Evolutionary conservation across 2,888 invertebrate species (phyloP), one percentile per base, ranked within the genome.

Genomic region (Elaeidobius kamerunicus): DNA sequence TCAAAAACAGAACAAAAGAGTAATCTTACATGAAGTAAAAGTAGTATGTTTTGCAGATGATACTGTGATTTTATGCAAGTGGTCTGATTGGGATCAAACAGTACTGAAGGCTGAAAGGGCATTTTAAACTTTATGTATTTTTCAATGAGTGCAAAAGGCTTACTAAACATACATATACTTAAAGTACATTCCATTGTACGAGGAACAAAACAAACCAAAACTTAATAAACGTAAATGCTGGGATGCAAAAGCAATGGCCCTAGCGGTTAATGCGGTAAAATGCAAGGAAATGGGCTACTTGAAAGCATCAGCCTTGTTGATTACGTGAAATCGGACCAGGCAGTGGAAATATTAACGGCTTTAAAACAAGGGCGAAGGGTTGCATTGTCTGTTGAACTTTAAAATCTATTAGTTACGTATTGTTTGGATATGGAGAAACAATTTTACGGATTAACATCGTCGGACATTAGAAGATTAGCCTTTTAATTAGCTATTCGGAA

Each of bases 401-500:
- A 23, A 23, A 9, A 23, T 23, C 23, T 23, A 23, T 23, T 23
- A 23, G 9, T 23, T 23, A 23, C 23, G 23, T 6, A 23, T 23
- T 23, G 9, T 23, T 23, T 23, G 23, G 9, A 23, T 23, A 23
- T 23, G 23, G 23, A 23, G 23, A 23, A 23, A 23, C 23, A 9
- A 9, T 23, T 23, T 23, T 23, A 23, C 9, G 9, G 9, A 23
- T 9, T 23, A 23, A 23, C 23, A 23, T 4, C 23, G 9, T 23
- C 23, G 23, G 23, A 23, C 23, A 23, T 23, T 23, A 23, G 23
- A 9, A 23, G 5, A 23, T 23, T 47, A 23, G 47, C 47, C 5
- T 47, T 19, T 27, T 39, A 47, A 28, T 36, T 47, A 17, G 47
- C 47, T 19, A 39, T 38, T 12, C 38, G 15, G 17, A 47, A 47